phyloP scores from a whole-genome alignment of 1,140 invertebrate genomes.

The Brachionus manjavacas region DNA sequence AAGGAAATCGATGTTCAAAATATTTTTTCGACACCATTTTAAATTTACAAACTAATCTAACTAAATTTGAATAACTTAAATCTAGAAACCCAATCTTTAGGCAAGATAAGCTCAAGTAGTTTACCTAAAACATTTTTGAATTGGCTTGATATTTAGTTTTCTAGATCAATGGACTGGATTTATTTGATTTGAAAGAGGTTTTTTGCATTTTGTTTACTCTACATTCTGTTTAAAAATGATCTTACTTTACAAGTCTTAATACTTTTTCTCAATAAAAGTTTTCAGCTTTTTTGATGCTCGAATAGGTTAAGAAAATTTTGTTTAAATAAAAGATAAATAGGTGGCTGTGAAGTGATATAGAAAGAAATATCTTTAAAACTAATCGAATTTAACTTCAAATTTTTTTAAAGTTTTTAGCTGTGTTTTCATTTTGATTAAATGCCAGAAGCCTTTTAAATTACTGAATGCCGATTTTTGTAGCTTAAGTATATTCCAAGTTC shows the following conservation, averaged over 20 bases:
- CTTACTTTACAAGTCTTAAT: neutral
- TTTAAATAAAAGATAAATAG: neutral
- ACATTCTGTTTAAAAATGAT: neutral
- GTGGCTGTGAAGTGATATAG: neutral
- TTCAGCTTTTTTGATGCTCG: neutral
- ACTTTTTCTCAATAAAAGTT: neutral
- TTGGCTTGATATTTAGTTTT: slow-evolving; percentile 2
- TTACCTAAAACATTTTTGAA: slow-evolving; percentile 2
- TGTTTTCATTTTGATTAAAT: neutral
- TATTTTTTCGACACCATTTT: neutral
- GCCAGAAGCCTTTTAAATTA: slow-evolving; percentile 1
- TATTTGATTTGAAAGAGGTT: neutral
- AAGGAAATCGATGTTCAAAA: neutral
- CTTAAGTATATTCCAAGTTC: neutral
- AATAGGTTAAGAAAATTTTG: neutral
- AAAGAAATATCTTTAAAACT: neutral
- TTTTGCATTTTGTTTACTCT: neutral
- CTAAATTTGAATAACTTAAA: neutral
- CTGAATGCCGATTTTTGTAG: neutral
- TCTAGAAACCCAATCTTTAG: neutral
- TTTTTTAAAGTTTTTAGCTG: neutral
- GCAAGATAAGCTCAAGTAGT: neutral
- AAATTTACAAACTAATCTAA: neutral
- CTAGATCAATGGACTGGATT: neutral
- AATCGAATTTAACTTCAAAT: neutral